Evolutionary conservation across 2,113 vertebrate genomes (phyloP), one percentile per base, ranked within the genome.

Genomic region (Corydoras sp.): DNA sequence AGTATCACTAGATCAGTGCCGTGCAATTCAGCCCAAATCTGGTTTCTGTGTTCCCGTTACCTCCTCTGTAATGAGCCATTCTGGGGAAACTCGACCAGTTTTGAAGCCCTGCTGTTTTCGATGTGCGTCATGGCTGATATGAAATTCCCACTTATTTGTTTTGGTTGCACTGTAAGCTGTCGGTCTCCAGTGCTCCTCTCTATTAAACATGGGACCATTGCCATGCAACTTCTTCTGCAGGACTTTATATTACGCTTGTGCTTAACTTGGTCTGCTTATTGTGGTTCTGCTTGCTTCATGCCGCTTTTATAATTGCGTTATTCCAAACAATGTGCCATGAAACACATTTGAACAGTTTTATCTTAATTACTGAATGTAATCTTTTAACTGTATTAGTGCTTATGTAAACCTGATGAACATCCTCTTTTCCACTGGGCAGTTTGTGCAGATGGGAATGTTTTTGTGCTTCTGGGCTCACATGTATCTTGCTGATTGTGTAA

Each of bases 71-170:
- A 32, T 43, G n/a, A 64, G 50, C 59, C 2, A 2, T 62, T 62
- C 29, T 9, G 60, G 13, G n/a, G 6, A 14, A 53, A n/a, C 32
- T 58, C 43, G 12, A 53, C 35, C 67, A 10, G 24, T 50, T 54
- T 68, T 32, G 43, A 54, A 60, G 55, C 31, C 63, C 32, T 56
- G 69, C 54, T 76, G 51, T 53, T 53, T 53, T 14, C 51, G 51
- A 43, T 8, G 35, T 43, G 35, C 35, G 35, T 43, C 35, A 43
- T 79, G 77, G 77, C 73, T 77, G 81, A 62, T 72, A 69, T 60
- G 62, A 73, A 12, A 75, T 73, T 81, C 75, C 79, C 76, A 59
- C 81, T 65, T 65, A 60, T 68, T 68, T 65, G 75, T 10, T 79
- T 81, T 75, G 35, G 69, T 77, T 9, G 65, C 59, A 54, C 65